These are phyloP conservation scores for Anoplophora glabripennis DNA, from an alignment of 1,140 invertebrate genomes.

Conservation along the genomic window DNA sequence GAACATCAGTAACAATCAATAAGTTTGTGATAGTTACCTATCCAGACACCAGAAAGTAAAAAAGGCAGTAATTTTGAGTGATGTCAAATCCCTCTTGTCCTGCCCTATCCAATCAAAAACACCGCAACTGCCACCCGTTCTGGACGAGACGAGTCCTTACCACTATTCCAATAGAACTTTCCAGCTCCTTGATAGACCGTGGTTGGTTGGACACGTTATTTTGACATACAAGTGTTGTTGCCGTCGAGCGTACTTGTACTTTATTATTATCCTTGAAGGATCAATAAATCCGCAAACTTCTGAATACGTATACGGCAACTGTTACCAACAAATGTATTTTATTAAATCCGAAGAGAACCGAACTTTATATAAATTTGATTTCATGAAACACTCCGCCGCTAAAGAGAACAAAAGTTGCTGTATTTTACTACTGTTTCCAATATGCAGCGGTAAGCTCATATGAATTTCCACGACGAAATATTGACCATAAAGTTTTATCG, in stretches of 20 bases:
- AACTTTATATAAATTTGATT: constrained; percentile 10
- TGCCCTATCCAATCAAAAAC: too few species aligned
- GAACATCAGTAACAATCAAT: too few species aligned
- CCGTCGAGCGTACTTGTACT: constrained; percentile 6
- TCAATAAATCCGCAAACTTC: constrained; percentile 15
- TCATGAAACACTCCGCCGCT: background rate
- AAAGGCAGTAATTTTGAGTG: too few species aligned
- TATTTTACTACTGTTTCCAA: background rate
- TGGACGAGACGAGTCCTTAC: background rate
- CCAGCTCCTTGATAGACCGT: constrained; percentile 13
- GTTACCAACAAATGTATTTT: constrained; percentile 16
- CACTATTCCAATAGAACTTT: constrained; percentile 9
- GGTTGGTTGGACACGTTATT: constrained; percentile 7
- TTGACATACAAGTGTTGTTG: constrained; percentile 18
- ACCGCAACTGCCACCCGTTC: too few species aligned
- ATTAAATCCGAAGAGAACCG: constrained; percentile 4
- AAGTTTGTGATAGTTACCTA: too few species aligned
- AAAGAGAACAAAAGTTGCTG: background rate
- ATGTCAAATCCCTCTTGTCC: too few species aligned
- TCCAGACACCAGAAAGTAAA: too few species aligned
- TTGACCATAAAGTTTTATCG: background rate
- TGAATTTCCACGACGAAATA: background rate
- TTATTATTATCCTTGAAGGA: constrained; percentile 3
- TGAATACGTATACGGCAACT: constrained; percentile 12
- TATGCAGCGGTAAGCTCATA: background rate